phyloP scores from a whole-genome alignment of 2,113 vertebrate genomes.

The Thamnophis sirtalis region DNA sequence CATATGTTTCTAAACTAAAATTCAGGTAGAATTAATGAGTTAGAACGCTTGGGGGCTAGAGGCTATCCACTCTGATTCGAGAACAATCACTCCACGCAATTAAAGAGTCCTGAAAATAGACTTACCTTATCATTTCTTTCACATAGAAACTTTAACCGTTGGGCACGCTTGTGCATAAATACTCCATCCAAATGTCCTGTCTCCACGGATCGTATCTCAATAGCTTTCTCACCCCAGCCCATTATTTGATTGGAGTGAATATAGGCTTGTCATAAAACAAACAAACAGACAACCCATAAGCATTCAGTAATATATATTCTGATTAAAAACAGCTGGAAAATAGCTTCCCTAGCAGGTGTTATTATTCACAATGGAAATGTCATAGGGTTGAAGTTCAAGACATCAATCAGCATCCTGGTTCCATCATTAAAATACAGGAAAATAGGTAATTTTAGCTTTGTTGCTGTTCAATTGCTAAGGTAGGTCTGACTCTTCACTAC shows the following conservation, averaged over 20 bases:
- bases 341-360: neutral
- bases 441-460: constrained; percentile 28
- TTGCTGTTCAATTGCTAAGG: neutral
- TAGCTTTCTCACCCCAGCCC: constrained; percentile 99
- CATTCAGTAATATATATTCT: constrained; percentile 60
- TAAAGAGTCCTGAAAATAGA: constrained; percentile 63
- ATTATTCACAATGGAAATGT: neutral
- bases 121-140: constrained; percentile 99
- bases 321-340: constrained; percentile 38
- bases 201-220: constrained; percentile 99
- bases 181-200: constrained; percentile 99
- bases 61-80: constrained; percentile 11
- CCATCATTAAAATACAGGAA: neutral
- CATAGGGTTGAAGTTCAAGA: neutral
- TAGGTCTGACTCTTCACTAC: neutral
- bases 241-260: constrained; percentile 99
- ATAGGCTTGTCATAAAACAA: constrained; percentile 85
- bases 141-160: constrained; percentile 98
- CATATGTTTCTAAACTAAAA: neutral
- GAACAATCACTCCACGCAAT: constrained; percentile 51
- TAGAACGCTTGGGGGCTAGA: neutral
- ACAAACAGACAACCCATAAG: constrained; percentile 63
- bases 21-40: neutral
- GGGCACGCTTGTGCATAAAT: constrained; percentile 99
- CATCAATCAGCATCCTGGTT: neutral